Base-by-base conservation (phyloP, 23 tunicate species). In the Styela clava region DNA sequence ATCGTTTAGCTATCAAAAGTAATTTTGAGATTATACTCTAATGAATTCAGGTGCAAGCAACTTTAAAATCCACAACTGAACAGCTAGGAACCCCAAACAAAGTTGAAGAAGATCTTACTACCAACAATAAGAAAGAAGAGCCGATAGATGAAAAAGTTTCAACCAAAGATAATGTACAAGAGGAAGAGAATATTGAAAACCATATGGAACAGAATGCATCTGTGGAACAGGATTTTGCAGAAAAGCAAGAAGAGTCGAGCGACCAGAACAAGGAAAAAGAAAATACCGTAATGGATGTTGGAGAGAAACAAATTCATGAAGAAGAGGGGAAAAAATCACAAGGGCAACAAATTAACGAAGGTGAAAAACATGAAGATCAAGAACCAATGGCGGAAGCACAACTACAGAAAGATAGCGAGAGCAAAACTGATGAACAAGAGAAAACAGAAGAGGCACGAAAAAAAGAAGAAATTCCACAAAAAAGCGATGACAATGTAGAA, bases 181-280 rank as follows among this genome's bases (percentile, higher is more conserved):
- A 24, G 70, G 30, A 65, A 16, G 31, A 24, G 30, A 27, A 24
- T 65, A 7, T 24, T 5, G 77, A 29, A 71, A 32, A 71, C 16
- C 5, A 5, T 71, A 22, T 26, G 24, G 77, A 26, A 3, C 18
- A 71, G 24, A 5, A 21, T 27, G 73, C 9, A 24, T 12, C 24
- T 24, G 77, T 31, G 77, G 77, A 71, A 35, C 24, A 65, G 30
- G 31, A 28, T 5, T 9, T 5, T 65, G 30, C 64, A 61, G 64
- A 29, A 12, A 68, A 68, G 16, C 31, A 68, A 16, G 73, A 68
- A 68, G 27, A 71, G 35, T 21, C 29, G 34, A 27, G 16, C 73
- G 27, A 71, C 24, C 77, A 19, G 77, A 71, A 28, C 12, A 71
- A 28, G 77, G 29, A 16, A 65, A 71, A 44, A 5, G 56, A 44